Evolutionary conservation across 2,888 invertebrate species (phyloP).

Genomic region (Sphaerophoria rueppellii): DNA sequence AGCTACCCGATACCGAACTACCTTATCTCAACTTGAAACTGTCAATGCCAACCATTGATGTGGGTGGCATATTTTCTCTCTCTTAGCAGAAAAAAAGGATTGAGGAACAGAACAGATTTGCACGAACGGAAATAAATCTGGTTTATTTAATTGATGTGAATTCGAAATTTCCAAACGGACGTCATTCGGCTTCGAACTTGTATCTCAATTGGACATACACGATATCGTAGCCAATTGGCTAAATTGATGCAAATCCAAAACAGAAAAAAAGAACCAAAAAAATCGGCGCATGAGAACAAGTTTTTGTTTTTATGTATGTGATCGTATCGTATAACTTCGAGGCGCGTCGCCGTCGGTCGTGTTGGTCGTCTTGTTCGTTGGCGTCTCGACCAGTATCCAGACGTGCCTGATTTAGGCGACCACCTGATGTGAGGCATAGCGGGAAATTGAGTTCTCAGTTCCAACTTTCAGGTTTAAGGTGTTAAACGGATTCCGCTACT

Average conservation of each 20-base stretch:
- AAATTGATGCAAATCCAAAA: constrained; percentile 45
- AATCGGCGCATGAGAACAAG: constrained; percentile 51
- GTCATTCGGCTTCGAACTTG: constrained; percentile 49
- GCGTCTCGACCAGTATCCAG: constrained; percentile 1
- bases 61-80: background rate
- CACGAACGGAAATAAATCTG: constrained; percentile 20
- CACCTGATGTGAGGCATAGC: constrained; percentile 57
- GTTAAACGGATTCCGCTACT: constrained; percentile 54
- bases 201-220: constrained; percentile 43
- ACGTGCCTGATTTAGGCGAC: constrained; percentile 26
- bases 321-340: constrained; percentile 8
- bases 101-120: background rate
- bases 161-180: constrained; percentile 41
- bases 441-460: constrained; percentile 61
- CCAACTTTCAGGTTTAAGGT: constrained; percentile 57
- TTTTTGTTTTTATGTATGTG: constrained; percentile 28
- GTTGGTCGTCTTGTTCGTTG: background rate
- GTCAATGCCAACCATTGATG: background rate
- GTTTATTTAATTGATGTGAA: constrained; percentile 26
- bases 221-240: constrained; percentile 25
- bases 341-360: background rate
- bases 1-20: background rate
- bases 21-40: constrained; percentile 8
- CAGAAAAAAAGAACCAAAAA: background rate
- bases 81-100: background rate